Evolutionary conservation across 2,113 vertebrate species (phyloP), one percentile per base, ranked within the genome.

Genomic region (Crocuta crocuta): DNA sequence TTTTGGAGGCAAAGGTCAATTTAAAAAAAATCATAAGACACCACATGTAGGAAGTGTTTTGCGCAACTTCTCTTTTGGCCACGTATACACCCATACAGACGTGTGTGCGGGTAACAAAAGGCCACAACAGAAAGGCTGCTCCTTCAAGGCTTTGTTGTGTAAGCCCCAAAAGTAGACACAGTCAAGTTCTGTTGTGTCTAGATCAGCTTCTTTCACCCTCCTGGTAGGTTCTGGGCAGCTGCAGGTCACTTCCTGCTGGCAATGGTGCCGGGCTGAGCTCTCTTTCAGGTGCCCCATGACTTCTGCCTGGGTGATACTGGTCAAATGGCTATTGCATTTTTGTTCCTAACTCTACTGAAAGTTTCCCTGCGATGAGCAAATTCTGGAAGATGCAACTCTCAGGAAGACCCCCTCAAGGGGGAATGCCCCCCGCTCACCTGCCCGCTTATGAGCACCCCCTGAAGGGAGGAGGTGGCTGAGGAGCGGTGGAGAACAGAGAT

Each of bases 401-500:
- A 2, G 1, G 26, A 26, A 70, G 43, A 76, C 7, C 0, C 3
- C 96, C 35, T 26, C 33, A 17, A 7, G 45, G 2, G 4, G 48
- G 70, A 71, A 61, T 26, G 50, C 12, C 39, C 61, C 21, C 55
- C 10, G 45, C 35, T 89, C 15, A 45, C 17, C 31, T 73, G 16
- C 31, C 55, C 53, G 24, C 23, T 2, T 39, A n/a, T 0, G 4
- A 31, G 17, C 26, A 48, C 4, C 76, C 31, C 66, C 5, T 17
- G 63, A 55, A 17, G 6, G 23, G 11, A 12, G 31, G 35, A 70
- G 33, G 39, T 35, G 50, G 65, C 21, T 45, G 33, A 28, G 23
- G 10, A 10, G 23, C 2, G 33, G 28, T 8, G 39, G 1, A 33
- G 66, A 33, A 33, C 24, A 48, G 5, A 76, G 63, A 65, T 0